Evolutionary conservation across 2,888 invertebrate genomes (phyloP).

Genomic region (Xestobium rufovillosum): DNA sequence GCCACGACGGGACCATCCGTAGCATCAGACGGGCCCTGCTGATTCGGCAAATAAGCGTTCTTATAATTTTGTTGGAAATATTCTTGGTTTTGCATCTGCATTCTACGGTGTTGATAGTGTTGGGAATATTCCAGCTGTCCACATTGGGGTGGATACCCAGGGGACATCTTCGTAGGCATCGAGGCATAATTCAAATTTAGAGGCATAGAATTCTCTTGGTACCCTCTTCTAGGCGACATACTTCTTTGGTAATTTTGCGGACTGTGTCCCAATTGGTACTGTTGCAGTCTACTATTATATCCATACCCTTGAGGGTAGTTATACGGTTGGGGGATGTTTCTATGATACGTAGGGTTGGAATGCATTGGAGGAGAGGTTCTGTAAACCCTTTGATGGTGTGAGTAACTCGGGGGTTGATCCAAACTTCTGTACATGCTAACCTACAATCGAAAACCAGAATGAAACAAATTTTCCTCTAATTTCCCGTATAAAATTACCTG

Average conservation of each 20-base stretch:
- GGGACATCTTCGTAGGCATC: neutral
- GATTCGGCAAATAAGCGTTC: conserved; percentile 18
- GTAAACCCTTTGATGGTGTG: conserved; percentile 1
- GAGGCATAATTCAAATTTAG: neutral
- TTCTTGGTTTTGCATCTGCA: conserved; percentile 20
- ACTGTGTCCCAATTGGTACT: neutral
- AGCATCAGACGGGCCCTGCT: conserved; percentile 29
- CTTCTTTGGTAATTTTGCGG: neutral
- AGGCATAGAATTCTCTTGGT: conserved; percentile 1
- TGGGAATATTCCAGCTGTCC: conserved; percentile 28
- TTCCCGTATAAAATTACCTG: too few species aligned
- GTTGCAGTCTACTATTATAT: neutral
- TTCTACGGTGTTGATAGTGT: conserved; percentile 27
- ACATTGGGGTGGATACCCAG: conserved; percentile 15
- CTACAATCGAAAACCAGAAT: too few species aligned
- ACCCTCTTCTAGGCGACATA: neutral
- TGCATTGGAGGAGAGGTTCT: neutral
- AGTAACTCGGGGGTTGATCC: too few species aligned
- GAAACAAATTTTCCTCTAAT: too few species aligned
- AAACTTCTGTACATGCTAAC: too few species aligned
- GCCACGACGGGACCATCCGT: conserved; percentile 27
- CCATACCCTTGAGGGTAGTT: neutral
- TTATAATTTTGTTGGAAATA: conserved; percentile 17
- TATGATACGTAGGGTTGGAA: neutral
- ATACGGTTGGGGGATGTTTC: conserved; percentile 1